phyloP scores from a whole-genome alignment of 2,888 invertebrate species.

The Aspidapion aeneum region DNA sequence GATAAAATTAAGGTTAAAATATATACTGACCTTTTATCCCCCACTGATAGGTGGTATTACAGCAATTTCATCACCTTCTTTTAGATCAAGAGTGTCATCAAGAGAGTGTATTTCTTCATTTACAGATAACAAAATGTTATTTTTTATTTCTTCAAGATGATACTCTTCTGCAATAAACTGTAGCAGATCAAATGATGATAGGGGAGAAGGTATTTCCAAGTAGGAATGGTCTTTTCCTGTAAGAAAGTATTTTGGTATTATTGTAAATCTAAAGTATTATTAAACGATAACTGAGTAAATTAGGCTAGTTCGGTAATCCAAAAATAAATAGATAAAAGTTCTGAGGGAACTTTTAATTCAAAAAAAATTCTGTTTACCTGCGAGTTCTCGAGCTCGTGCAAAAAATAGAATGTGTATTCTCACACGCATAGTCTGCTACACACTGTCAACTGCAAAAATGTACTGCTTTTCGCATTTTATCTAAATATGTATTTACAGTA shows the following conservation, averaged over 20 bases:
- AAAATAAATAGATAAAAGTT: too few species aligned
- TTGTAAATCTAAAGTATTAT: neutral
- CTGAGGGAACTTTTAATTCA: too few species aligned
- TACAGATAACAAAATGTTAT: conserved; percentile 72
- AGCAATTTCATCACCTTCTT: conserved; percentile 77
- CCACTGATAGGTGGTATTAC: conserved; percentile 94
- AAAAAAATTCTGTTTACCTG: too few species aligned
- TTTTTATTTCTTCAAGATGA: conserved; percentile 62
- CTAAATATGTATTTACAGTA: too few species aligned
- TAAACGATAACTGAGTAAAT: neutral
- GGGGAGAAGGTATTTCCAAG: conserved; percentile 52
- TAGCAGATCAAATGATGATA: conserved; percentile 58
- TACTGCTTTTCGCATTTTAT: too few species aligned
- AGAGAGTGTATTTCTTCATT: conserved; percentile 76
- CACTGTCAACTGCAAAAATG: too few species aligned
- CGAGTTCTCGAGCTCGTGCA: conserved; percentile 83
- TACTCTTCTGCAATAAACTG: conserved; percentile 58
- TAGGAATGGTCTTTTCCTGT: conserved; percentile 58
- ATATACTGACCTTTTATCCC: too few species aligned
- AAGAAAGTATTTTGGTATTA: neutral
- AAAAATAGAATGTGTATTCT: conserved; percentile 79
- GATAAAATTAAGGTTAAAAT: too few species aligned
- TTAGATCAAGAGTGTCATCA: conserved; percentile 51
- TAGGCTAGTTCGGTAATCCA: too few species aligned
- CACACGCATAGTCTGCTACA: conserved; percentile 45